Evolutionary conservation across 1,140 invertebrate genomes (phyloP).

Genomic region (Elysia chlorotica): DNA sequence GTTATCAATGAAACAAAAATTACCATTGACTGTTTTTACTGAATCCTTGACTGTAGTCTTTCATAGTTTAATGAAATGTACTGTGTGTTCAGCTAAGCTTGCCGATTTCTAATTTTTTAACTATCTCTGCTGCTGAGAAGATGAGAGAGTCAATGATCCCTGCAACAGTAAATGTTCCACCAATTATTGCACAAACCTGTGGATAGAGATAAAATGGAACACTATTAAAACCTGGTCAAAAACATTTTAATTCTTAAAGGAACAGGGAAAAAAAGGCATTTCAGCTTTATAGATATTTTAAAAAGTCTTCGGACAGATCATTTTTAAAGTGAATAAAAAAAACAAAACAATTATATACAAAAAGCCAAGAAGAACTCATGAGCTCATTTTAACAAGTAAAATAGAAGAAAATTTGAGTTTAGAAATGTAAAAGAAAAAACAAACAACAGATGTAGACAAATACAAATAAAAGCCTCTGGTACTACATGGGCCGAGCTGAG

Average conservation of each 20-base stretch:
- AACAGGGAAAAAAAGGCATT: neutral
- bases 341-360: neutral
- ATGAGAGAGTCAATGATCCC: constrained; percentile 71
- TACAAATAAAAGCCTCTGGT: neutral
- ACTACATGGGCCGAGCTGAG: neutral
- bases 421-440: too few species aligned
- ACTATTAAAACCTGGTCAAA: neutral
- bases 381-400: neutral
- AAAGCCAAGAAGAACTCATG: neutral
- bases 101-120: constrained; percentile 66
- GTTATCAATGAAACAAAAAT: too few species aligned
- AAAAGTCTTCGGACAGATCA: neutral
- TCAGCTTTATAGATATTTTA: neutral
- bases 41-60: too few species aligned
- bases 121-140: constrained; percentile 69
- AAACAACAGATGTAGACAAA: too few species aligned
- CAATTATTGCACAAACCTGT: constrained; percentile 73
- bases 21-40: too few species aligned
- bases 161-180: constrained; percentile 74
- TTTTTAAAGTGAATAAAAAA: neutral
- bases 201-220: constrained; percentile 6
- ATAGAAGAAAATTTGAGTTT: neutral
- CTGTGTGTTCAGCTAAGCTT: constrained; percentile 60
- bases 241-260: neutral
- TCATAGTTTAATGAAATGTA: too few species aligned